Evolutionary conservation across 2,888 invertebrate genomes (phyloP), one percentile per base, ranked within the genome.

Genomic region (Himalopsyche japonica): DNA sequence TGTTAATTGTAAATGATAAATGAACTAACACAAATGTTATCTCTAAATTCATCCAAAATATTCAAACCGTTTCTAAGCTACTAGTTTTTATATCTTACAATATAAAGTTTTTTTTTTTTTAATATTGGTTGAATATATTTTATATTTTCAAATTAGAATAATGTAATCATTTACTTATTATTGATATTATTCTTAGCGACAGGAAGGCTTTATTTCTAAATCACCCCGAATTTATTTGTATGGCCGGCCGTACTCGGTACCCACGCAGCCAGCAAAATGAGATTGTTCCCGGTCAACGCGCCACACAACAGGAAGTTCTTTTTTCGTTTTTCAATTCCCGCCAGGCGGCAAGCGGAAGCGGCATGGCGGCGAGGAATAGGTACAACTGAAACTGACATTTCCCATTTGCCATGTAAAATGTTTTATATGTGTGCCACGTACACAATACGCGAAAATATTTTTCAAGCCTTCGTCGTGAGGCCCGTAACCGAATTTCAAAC

Each of bases 371-470:
- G 84, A 82, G 85, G 86, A 87, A 86, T 84, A 83, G 83, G 70
- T 70, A 70, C 70, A 82, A 79, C 83, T 86, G 87, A 82, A 87
- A 87, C 86, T 87, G 87, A 87, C 87, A 87, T 87, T 87, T 87
- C 87, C 85, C 87, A 87, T 87, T 87, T 87, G 87, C 87, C 86
- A 84, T 85, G 84, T 86, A 85, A 87, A 87, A 87, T 86, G 86
- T 86, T 85, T 86, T 83, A 86, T 70, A 70, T 82, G 84, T 87
- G 81, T 81, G 82, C 76, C 82, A 82, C 81, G 85, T 82, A 79
- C 79, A 64, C 81, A 37, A 57, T 37, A 47, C 37, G 57, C 57
- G 79, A 37, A 82, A 12, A 70, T 70, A 77, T 43, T 77, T 77
- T 77, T 77, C 77, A 77, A 37, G 37, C 37, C 77, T 77, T 77